Evolutionary conservation across 2,888 invertebrate genomes (phyloP).

Genomic region (Agriopis marginaria): DNA sequence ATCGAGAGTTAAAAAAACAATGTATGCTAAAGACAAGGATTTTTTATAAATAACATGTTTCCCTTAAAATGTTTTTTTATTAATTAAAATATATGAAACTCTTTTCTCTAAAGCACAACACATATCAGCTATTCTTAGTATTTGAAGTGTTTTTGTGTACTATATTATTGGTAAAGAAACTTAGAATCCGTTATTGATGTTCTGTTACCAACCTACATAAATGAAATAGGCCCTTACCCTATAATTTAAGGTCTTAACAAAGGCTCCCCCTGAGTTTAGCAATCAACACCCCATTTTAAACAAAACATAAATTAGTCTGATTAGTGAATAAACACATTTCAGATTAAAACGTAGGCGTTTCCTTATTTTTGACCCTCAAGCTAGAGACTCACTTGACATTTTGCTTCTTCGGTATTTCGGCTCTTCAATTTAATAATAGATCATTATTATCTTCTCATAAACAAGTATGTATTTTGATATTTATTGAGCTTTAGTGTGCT

Average conservation of each 20-base stretch:
- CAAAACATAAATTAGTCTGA: constrained; percentile 38
- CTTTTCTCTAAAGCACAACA: too few species aligned
- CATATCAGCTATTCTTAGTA: not conserved
- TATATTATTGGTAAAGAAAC: not conserved
- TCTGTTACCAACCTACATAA: constrained; percentile 1
- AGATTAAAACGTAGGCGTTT: constrained; percentile 27
- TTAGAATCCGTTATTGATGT: not conserved
- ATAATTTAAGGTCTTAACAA: constrained; percentile 31
- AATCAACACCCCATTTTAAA: constrained; percentile 34
- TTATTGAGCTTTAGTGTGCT: not conserved
- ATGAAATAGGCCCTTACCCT: constrained; percentile 25
- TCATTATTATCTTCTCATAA: constrained; percentile 11
- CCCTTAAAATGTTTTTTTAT: too few species aligned
- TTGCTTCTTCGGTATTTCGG: constrained; percentile 25
- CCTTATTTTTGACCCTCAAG: constrained; percentile 31
- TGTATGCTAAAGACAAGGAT: too few species aligned
- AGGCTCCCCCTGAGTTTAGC: constrained; percentile 26
- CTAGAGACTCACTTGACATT: constrained; percentile 32
- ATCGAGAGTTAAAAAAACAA: too few species aligned
- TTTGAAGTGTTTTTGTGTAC: not conserved
- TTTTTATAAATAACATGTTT: too few species aligned
- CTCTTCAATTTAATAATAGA: constrained; percentile 22
- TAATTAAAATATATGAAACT: too few species aligned
- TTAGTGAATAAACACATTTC: constrained; percentile 40
- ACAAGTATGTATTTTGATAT: not conserved